Evolutionary conservation across 1,140 invertebrate genomes (phyloP).

Genomic region (Monochamus saltuarius): DNA sequence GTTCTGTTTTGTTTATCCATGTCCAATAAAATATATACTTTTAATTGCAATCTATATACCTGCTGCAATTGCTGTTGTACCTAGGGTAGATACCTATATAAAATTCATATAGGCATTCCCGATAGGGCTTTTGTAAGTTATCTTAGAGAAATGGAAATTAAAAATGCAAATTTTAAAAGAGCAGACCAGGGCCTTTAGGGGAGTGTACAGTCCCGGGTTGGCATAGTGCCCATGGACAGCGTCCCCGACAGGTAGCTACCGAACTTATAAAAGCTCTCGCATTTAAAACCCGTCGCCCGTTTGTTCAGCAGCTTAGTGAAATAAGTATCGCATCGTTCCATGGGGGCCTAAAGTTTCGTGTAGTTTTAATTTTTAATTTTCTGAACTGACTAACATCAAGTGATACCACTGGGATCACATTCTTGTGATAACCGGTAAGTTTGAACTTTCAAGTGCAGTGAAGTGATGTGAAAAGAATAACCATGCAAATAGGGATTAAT

Average conservation of each 20-base stretch:
- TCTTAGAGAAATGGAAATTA: too few relatives aligned
- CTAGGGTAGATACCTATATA: too few relatives aligned
- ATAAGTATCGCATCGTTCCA: constrained; percentile 33
- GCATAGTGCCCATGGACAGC: constrained; percentile 41
- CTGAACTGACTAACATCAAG: constrained; percentile 25
- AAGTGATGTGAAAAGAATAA: not conserved
- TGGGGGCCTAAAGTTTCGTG: constrained; percentile 51
- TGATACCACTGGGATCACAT: constrained; percentile 39
- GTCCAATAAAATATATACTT: too few relatives aligned
- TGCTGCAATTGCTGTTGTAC: too few relatives aligned
- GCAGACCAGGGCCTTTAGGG: too few relatives aligned
- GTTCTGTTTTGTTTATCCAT: too few relatives aligned
- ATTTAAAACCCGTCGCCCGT: constrained; percentile 44
- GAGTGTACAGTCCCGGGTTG: constrained; percentile 32
- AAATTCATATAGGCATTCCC: too few relatives aligned
- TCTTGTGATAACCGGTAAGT: constrained; percentile 41
- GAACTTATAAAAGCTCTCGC: constrained; percentile 51
- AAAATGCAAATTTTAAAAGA: too few relatives aligned
- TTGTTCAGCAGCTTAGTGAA: constrained; percentile 46
- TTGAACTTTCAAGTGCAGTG: constrained; percentile 39
- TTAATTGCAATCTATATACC: too few relatives aligned
- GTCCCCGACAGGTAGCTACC: constrained; percentile 50
- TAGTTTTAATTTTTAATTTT: constrained; percentile 33
- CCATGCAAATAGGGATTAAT: too few relatives aligned
- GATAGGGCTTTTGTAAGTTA: too few relatives aligned